Evolutionary conservation across 1,140 invertebrate genomes (phyloP), one percentile per base, ranked within the genome.

Genomic region (Pomacea maculata): DNA sequence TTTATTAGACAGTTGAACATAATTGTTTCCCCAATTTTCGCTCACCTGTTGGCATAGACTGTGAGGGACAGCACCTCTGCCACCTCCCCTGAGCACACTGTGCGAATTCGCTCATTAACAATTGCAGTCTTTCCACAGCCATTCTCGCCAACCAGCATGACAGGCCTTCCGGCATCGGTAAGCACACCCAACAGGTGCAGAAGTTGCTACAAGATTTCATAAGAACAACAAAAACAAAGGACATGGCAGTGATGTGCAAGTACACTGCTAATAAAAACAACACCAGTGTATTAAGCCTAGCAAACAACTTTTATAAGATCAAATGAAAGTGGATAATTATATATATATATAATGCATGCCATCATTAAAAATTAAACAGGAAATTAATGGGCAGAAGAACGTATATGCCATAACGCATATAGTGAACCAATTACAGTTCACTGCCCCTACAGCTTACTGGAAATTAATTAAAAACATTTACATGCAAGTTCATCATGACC

Each of bases 41-140:
- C 76, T 67, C 82, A 91, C 89, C 88, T 89, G 83, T 91, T 92
- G 45, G 90, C 87, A 76, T 89, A 89, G 54, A 91, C 84, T 64
- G 86, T 87, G 8, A 92, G 87, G 3, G 89, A 89, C 21, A 91
- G 85, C 6, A 91, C 88, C 78, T 92, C 91, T 14, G 90, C 90
- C 52, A 92, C 88, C 78, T 91, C 91, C 19, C 91, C 91, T n/a
- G 89, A 90, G 79, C 90, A 91, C 6, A 91, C 89, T 29, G 90
- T 89, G 55, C 88, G 81, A n/a, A 92, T 88, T 64, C 90, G 83
- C 57, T 92, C 91, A 75, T 87, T 89, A 6, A 91, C 85, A 45
- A 92, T 88, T 14, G 90, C 86, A 10, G 89, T 88, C 78, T 92
- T 92, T 25, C 91, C 91, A 86, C 90, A 90, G 45, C 91, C 91